Base-by-base conservation (phyloP, 2,888 invertebrate species). In the Athalia cordata region DNA sequence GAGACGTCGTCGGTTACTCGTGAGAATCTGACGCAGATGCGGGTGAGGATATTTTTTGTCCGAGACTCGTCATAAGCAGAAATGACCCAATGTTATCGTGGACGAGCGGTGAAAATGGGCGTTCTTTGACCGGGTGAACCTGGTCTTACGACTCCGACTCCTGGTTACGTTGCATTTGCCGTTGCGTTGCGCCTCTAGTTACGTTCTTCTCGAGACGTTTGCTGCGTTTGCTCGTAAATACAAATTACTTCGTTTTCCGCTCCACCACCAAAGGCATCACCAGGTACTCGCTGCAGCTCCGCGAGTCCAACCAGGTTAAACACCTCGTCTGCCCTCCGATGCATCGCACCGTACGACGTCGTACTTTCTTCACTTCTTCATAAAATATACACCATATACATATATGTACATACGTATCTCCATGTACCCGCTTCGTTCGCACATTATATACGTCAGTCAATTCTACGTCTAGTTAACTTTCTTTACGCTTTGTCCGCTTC, bases 231-330 rank as follows among this genome's bases (percentile, higher is more conserved):
- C 76, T 65, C 64, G 76, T 76, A 76, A 76, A 64, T 76, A 76
- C 76, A 76, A 76, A 76, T 76, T 76, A 62, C 76, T 76, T 76
- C 64, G 59, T 76, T 67, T 67, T 50, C 49, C n/a, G 49, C 67
- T 6, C 49, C 50, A 67, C 67, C 29, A 29, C 29, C 29, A 29
- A 29, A 29, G 29, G 29, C 29, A 29, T 29, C 29, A 29, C 29
- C 29, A 29, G 29, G 29, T 29, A 29, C 29, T 29, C 29, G 29
- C n/a, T n/a, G n/a, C 29, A 29, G 29, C 29, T 29, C 29, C 2
- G 50, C 13, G 13, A 11, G 49, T 50, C 67, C 13, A 50, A 49
- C 67, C 67, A 67, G 67, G 67, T 67, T 67, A 67, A 67, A 67
- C 67, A 67, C 67, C 67, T 67, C 67, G 67, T 67, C 67, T 67